These are phyloP conservation scores for Coremacera marginata DNA, from an alignment of 2,888 invertebrate species.

Conservation along the genomic window DNA sequence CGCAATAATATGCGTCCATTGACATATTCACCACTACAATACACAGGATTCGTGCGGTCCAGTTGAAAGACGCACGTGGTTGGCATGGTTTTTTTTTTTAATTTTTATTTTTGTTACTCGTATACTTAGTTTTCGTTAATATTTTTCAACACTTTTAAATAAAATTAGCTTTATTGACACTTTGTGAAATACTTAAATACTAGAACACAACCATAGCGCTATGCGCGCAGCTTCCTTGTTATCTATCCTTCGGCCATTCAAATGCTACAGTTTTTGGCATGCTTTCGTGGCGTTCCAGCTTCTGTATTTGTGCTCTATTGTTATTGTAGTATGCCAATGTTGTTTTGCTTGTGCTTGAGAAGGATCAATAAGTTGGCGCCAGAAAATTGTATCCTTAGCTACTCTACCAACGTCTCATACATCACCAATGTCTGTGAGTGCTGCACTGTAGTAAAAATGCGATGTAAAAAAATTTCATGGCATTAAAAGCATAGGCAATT, in stretches of 20 bases:
- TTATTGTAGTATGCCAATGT: background rate
- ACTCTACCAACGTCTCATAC: too few species aligned
- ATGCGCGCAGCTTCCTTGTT: background rate
- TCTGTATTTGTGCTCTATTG: background rate
- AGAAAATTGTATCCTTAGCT: background rate
- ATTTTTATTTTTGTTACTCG: background rate
- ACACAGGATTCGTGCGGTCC: conserved; percentile 61
- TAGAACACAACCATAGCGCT: background rate
- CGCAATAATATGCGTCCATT: conserved; percentile 61
- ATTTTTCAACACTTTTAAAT: background rate
- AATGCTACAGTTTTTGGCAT: background rate
- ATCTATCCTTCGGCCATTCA: background rate
- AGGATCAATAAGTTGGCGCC: conserved; percentile 33
- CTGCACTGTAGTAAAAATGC: too few species aligned
- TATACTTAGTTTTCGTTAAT: background rate
- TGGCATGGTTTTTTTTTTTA: conserved; percentile 53
- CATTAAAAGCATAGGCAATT: too few species aligned
- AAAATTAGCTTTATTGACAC: background rate
- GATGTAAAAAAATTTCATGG: too few species aligned
- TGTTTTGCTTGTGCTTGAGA: conserved; percentile 1
- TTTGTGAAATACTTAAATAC: background rate
- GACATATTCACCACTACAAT: conserved; percentile 62
- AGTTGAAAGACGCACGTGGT: conserved; percentile 64
- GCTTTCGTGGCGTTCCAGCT: background rate
- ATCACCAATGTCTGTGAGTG: too few species aligned